Percentiles rank a stretch among this genome's conserved stretches.
phyloP scores from a whole-genome alignment of 2,888 invertebrate species.

The Pegoplata infirma region DNA sequence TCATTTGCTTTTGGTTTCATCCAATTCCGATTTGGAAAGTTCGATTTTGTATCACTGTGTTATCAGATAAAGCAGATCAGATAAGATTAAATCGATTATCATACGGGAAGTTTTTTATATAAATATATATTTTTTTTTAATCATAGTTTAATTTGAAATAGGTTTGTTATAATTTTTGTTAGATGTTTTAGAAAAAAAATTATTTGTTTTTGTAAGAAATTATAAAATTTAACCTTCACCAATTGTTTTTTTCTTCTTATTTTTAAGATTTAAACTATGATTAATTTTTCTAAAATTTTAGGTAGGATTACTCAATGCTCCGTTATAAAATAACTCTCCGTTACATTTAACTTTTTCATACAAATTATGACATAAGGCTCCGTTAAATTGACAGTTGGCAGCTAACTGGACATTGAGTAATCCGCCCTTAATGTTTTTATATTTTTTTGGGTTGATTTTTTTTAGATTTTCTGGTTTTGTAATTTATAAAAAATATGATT shows the following conservation, averaged over 20 bases:
- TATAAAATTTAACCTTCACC: slow-evolving; percentile 54
- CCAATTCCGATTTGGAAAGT: too few species aligned
- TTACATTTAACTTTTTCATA: too few species aligned
- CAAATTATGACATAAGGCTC: too few species aligned
- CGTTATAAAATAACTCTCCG: too few species aligned
- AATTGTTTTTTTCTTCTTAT: slow-evolving; percentile 34
- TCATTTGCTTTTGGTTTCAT: too few species aligned
- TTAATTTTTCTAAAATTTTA: slow-evolving; percentile 37
- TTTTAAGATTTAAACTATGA: slow-evolving; percentile 42
- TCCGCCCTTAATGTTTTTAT: slow-evolving; percentile 12
- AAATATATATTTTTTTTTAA: slow-evolving; percentile 31
- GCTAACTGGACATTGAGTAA: too few species aligned
- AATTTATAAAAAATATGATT: not conserved
- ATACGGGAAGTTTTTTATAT: slow-evolving; percentile 12
- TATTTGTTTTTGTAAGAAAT: slow-evolving; percentile 56
- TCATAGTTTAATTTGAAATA: slow-evolving; percentile 32
- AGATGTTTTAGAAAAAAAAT: not conserved
- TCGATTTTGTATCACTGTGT: too few species aligned
- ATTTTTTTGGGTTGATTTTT: too few species aligned
- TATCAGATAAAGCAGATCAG: too few species aligned
- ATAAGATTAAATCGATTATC: too few species aligned
- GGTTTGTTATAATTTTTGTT: not conserved
- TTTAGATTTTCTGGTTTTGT: not conserved
- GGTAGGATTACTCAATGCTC: too few species aligned
- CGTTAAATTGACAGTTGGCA: too few species aligned